phyloP scores from a whole-genome alignment of 2,113 vertebrate species.

The Bubo bubo region DNA sequence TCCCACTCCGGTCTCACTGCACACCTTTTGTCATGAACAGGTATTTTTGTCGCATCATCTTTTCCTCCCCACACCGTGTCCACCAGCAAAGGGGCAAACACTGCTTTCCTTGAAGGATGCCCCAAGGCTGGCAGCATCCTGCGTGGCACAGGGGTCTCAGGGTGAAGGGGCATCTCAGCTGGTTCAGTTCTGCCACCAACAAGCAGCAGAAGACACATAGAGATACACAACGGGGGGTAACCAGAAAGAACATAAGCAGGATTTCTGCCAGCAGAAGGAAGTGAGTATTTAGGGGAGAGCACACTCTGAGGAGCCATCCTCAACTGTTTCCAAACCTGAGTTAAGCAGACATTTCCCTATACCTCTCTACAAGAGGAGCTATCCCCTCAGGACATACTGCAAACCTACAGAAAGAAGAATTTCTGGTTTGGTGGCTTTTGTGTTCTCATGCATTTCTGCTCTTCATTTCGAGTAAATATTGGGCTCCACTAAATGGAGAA shows the following conservation, averaged over 20 bases:
- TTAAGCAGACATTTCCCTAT: neutral
- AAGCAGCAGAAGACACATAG: neutral
- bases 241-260: neutral
- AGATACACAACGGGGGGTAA: neutral
- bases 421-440: neutral
- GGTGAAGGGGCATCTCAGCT: neutral
- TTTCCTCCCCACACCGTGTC: neutral
- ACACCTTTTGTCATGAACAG: neutral
- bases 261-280: neutral
- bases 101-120: accelerated
- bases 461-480: neutral
- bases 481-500: neutral
- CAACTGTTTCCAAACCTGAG: neutral
- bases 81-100: accelerated
- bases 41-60: neutral
- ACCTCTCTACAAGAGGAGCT: neutral
- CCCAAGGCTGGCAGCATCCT: neutral
- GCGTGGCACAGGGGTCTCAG: accelerated
- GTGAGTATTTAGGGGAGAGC: neutral
- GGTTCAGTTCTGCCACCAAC: neutral
- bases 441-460: neutral
- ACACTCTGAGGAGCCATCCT: neutral
- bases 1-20: neutral
- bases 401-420: neutral
- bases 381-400: neutral